A percentile compares a stretch with the other conserved stretches of the same genome.
Evolutionary conservation across 2,888 invertebrate genomes (phyloP).

Genomic region (Microctonus aethiopoides): DNA sequence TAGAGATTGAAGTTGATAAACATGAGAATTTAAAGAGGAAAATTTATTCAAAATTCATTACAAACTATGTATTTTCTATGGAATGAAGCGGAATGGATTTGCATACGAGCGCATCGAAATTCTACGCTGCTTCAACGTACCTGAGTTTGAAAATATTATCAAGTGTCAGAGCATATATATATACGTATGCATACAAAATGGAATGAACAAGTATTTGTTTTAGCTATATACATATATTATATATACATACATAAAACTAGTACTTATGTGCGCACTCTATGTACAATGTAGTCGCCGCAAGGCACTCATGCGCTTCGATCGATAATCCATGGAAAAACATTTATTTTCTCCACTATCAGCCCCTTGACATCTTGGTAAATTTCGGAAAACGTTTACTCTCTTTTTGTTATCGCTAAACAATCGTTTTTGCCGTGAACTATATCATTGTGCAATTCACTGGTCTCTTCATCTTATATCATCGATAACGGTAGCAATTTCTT

Average conservation of each 20-base stretch:
- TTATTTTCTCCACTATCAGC: conserved; percentile 27
- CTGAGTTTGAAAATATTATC: background rate
- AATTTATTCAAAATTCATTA: conserved; percentile 21
- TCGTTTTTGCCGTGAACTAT: background rate
- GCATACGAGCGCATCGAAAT: conserved; percentile 14
- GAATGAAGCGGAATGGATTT: conserved; percentile 2
- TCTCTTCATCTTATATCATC: background rate
- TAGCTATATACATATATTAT: too few species aligned
- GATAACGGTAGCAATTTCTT: background rate
- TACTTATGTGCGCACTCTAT: background rate
- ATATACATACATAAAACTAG: background rate
- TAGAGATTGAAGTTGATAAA: background rate
- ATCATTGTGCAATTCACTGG: background rate
- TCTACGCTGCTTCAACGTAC: background rate
- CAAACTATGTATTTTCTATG: conserved; percentile 1
- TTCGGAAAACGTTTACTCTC: conserved; percentile 20
- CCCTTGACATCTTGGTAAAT: conserved; percentile 11
- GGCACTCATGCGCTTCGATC: conserved; percentile 36
- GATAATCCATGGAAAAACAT: conserved; percentile 41
- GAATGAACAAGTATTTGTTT: background rate
- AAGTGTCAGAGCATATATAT: background rate
- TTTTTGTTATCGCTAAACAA: conserved; percentile 10
- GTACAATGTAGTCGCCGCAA: conserved; percentile 26
- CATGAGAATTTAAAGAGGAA: background rate
- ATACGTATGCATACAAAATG: background rate